phyloP scores from a whole-genome alignment of 1,140 invertebrate genomes.

The Papilio helenus region DNA sequence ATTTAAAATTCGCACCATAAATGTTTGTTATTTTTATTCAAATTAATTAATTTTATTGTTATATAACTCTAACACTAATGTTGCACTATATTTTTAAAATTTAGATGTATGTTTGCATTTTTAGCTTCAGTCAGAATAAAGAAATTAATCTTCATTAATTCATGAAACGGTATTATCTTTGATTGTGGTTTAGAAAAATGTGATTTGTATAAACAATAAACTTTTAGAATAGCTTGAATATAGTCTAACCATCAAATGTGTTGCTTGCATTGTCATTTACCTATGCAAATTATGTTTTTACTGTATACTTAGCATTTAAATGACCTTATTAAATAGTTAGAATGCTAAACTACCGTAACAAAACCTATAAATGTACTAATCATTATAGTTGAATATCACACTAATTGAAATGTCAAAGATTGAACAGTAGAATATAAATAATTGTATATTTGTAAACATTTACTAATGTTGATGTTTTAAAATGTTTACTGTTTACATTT shows the following conservation, averaged over 20 bases:
- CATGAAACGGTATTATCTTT: no score
- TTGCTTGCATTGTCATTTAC: not conserved
- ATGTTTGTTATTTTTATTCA: no score
- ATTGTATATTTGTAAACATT: constrained; percentile 1
- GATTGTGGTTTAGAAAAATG: no score
- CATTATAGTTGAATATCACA: no score
- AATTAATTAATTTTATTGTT: not conserved
- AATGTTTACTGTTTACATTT: not conserved
- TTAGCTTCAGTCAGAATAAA: no score
- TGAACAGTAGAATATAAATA: not conserved
- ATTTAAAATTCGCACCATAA: not conserved
- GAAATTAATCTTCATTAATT: no score
- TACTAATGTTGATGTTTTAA: not conserved
- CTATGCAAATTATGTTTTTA: not conserved
- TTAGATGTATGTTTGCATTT: no score
- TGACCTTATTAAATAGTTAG: not conserved
- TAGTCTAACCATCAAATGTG: not conserved
- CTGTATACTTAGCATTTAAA: no score
- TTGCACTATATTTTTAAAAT: no score
- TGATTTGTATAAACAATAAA: no score
- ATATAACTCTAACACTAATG: not conserved
- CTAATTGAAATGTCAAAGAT: not conserved
- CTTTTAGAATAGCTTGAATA: not conserved
- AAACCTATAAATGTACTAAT: not conserved
- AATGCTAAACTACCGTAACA: not conserved